Conservation (phyloP, 1,140 invertebrate species). For the Aphaenogaster ashmeadi region DNA sequence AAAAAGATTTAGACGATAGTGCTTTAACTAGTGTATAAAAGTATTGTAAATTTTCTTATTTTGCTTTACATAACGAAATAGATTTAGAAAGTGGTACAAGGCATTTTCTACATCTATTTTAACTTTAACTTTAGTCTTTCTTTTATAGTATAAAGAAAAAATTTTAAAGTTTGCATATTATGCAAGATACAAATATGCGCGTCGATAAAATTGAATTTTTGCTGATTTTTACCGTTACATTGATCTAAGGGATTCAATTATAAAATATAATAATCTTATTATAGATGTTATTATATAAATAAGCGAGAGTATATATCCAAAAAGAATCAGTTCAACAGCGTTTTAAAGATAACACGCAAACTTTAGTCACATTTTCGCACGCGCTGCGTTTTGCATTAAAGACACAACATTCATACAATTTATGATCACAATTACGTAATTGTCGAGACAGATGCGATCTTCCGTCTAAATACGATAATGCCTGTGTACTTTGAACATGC, state of each 20-base stretch:
- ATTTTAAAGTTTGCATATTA: not conserved
- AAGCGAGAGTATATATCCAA: not conserved
- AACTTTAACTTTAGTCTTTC: not conserved
- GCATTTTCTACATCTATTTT: not conserved
- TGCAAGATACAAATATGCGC: not conserved
- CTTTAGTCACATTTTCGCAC: conserved; percentile 17
- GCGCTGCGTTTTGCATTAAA: not conserved
- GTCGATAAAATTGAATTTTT: conserved; percentile 13
- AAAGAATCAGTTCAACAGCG: not conserved
- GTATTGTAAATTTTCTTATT: not conserved
- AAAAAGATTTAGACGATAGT: not conserved
- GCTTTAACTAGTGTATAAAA: conserved; percentile 4
- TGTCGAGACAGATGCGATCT: not conserved
- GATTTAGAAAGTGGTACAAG: not conserved
- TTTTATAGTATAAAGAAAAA: not conserved
- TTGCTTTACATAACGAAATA: not conserved
- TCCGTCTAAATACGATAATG: conserved; percentile 48
- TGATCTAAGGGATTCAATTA: not conserved
- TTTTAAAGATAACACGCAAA: conserved; percentile 30
- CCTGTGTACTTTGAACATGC: conserved; percentile 26
- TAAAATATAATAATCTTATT: conserved; percentile 1
- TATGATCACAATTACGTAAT: conserved; percentile 40
- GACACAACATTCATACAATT: not conserved
- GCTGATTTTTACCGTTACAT: not conserved
- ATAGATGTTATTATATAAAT: not conserved